phyloP scores from a whole-genome alignment of 64 coral and sea anemone species.

The Cladopsammia gracilis region DNA sequence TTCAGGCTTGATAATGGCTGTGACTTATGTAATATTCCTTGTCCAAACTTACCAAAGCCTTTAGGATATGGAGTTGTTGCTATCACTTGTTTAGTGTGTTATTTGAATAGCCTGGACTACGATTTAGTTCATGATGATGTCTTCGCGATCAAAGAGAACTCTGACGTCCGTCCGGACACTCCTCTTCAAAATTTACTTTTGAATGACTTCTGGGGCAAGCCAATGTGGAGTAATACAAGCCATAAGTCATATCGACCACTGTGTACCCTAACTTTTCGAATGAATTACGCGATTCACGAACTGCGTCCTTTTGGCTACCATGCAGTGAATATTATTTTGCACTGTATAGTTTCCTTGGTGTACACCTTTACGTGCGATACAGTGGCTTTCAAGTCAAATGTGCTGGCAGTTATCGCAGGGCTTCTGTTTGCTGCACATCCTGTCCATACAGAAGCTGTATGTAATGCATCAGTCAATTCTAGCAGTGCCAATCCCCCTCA shows the following conservation, averaged over 20 bases:
- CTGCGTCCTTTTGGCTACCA: constrained; percentile 81
- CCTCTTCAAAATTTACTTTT: constrained; percentile 61
- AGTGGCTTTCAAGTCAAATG: constrained; percentile 55
- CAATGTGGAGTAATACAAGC: constrained; percentile 89
- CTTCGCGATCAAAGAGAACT: constrained; percentile 90
- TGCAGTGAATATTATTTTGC: constrained; percentile 75
- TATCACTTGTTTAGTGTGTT: constrained; percentile 53
- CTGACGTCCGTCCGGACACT: constrained; percentile 73
- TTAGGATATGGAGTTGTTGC: constrained; percentile 66
- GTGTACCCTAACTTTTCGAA: constrained; percentile 81
- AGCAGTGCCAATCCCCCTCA: too few species aligned
- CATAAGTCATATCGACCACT: constrained; percentile 95
- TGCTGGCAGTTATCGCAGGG: constrained; percentile 49
- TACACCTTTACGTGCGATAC: constrained; percentile 62
- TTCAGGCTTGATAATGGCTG: not conserved
- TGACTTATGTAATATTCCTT: constrained; percentile 11
- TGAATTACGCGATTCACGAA: constrained; percentile 82
- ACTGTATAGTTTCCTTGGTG: constrained; percentile 70
- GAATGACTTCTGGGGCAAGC: constrained; percentile 93
- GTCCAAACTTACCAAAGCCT: constrained; percentile 37
- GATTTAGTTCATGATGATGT: constrained; percentile 94
- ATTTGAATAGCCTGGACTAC: constrained; percentile 67
- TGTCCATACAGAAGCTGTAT: constrained; percentile 96
- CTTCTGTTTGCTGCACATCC: constrained; percentile 92
- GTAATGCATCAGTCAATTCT: not conserved